phyloP scores from a whole-genome alignment of 2,113 vertebrate species.

The Podocnemis expansa region DNA sequence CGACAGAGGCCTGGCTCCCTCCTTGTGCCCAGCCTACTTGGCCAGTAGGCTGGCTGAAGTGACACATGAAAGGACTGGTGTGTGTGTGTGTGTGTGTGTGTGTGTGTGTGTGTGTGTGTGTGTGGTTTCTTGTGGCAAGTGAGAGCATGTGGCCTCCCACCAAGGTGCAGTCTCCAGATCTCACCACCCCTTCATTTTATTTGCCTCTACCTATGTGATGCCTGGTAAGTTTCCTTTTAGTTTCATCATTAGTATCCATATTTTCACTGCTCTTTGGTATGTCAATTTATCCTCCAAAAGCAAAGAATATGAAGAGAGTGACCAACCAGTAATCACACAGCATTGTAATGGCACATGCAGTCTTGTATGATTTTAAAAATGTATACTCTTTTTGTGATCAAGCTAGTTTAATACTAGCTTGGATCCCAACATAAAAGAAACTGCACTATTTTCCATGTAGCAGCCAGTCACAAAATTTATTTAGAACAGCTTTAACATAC shows the following conservation, averaged over 20 bases:
- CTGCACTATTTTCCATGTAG: neutral
- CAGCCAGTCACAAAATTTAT: neutral
- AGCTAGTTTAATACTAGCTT: neutral
- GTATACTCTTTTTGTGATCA: neutral
- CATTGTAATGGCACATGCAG: neutral
- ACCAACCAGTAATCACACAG: rapidly evolving
- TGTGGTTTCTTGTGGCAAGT: too few species aligned
- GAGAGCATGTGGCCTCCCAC: neutral
- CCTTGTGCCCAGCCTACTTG: too few species aligned
- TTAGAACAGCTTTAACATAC: neutral
- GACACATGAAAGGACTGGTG: too few species aligned
- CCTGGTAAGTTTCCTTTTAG: neutral
- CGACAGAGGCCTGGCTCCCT: too few species aligned
- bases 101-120: too few species aligned
- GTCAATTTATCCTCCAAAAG: neutral
- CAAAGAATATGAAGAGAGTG: neutral
- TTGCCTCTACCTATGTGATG: neutral
- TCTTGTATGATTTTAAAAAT: neutral
- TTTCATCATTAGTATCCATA: neutral
- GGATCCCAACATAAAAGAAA: neutral
- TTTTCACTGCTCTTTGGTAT: neutral
- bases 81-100: too few species aligned
- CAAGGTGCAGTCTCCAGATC: neutral
- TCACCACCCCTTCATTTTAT: neutral
- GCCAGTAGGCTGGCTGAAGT: too few species aligned